Evolutionary conservation across 2,888 invertebrate genomes (phyloP), one percentile per base, ranked within the genome.

Genomic region (Trissonchulus sp.): DNA sequence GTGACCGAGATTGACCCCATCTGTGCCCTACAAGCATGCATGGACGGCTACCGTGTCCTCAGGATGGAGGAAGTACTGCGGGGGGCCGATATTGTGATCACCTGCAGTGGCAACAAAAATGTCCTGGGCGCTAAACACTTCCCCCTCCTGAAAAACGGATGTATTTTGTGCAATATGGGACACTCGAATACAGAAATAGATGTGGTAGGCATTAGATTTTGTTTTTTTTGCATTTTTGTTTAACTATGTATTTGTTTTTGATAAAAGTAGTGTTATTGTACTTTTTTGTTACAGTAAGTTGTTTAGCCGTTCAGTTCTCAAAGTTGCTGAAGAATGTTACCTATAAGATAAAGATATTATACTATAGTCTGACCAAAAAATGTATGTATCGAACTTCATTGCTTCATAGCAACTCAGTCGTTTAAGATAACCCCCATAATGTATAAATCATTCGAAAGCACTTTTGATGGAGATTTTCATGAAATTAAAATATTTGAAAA

Each of bases 1-100:
- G 89, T 92, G 72, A 95, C 96, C 34, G 97, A 97, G 88, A 94
- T 97, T 80, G 97, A 97, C 87, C 97, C 97, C 0, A 97, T 97
- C 83, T 97, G 97, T 87, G 97, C 96, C 34, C 87, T 97, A 60
- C 97, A 97, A 87, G 97, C 96, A 36, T 92, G 71, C 91, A 97
- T 97, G 97, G 96, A 97, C 84, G 97, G 97, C 0, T 95, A 92
- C 85, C 90, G 94, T 82, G 95, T 97, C 60, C 93, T 96, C 74
- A 94, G 95, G 87, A 86, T 97, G 78, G 94, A 93, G 83, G 96
- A 97, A 88, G 94, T 96, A 48, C 91, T 89, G 63, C 89, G 94
- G 74, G 92, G 91, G 85, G 93, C 95, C 76, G 97, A 97, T 86
- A 93, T 97, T 83, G 91, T 97, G 68, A 92, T 97, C 80, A 96